Percentiles rank a stretch among this genome's conserved stretches.
phyloP scores from a whole-genome alignment of 2,113 vertebrate species.

The Limanda limanda region DNA sequence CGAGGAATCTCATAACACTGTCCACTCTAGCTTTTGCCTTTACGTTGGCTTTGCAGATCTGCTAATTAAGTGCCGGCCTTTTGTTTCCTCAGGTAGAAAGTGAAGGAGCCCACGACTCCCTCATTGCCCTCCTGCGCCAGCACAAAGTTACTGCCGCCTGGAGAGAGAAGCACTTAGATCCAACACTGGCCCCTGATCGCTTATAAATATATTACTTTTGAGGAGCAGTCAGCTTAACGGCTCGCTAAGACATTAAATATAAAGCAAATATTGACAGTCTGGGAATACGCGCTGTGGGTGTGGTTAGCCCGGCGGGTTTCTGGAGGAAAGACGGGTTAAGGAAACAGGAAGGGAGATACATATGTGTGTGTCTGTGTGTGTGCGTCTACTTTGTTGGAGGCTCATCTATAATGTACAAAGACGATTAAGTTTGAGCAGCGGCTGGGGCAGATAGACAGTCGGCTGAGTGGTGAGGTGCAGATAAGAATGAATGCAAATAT shows the following conservation, averaged over 20 bases:
- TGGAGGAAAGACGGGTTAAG: conserved; percentile 31
- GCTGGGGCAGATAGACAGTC: conserved; percentile 72
- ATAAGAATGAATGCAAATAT: conserved; percentile 86
- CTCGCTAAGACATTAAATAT: conserved; percentile 39
- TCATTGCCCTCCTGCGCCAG: conserved; percentile 13
- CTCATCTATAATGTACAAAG: conserved; percentile 84
- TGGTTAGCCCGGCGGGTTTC: conserved; percentile 13
- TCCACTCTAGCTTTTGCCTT: neutral
- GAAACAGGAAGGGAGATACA: neutral
- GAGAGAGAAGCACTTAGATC: conserved; percentile 43
- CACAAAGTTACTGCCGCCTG: conserved; percentile 38
- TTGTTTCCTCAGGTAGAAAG: conserved; percentile 43
- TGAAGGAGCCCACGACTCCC: conserved; percentile 24
- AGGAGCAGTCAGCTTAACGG: conserved; percentile 49
- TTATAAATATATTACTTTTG: conserved; percentile 53
- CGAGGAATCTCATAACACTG: neutral
- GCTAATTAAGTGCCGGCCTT: conserved; percentile 42
- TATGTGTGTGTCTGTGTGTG: conserved; percentile 34
- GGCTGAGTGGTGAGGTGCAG: conserved; percentile 79
- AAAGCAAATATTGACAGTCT: conserved; percentile 56
- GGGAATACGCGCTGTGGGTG: conserved; percentile 29
- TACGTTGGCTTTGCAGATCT: neutral
- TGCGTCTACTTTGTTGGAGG: conserved; percentile 58
- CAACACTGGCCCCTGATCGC: conserved; percentile 24
- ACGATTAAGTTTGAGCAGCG: conserved; percentile 79